Percentiles rank a stretch among this genome's conserved stretches.
phyloP scores from a whole-genome alignment of 2,888 invertebrate species.

The Acleris literana region DNA sequence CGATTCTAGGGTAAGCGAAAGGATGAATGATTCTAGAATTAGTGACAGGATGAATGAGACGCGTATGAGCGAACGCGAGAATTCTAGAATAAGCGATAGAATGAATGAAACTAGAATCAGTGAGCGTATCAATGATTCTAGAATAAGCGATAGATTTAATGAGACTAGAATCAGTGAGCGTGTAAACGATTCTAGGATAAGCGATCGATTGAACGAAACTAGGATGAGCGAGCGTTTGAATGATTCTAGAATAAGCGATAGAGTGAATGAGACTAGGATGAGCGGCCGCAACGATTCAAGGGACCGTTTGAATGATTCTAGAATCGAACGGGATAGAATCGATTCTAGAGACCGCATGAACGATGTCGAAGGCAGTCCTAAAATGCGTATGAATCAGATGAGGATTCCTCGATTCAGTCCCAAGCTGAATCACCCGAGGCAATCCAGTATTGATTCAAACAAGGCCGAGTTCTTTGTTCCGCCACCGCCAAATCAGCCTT shows the following conservation, averaged over 20 bases:
- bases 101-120: slow-evolving; percentile 32
- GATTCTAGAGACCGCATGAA: slow-evolving; percentile 50
- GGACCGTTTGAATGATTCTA: slow-evolving; percentile 54
- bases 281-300: slow-evolving; percentile 49
- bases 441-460: slow-evolving; percentile 57
- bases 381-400: slow-evolving; percentile 66
- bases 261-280: slow-evolving; percentile 55
- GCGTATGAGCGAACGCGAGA: slow-evolving; percentile 40
- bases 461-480: slow-evolving; percentile 66
- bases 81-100: slow-evolving; percentile 32
- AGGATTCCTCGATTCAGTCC: slow-evolving; percentile 62
- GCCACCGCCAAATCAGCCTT: slow-evolving; percentile 58
- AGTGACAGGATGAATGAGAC: slow-evolving; percentile 41
- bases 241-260: slow-evolving; percentile 44
- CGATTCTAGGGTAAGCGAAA: slow-evolving; percentile 39
- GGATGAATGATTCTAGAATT: slow-evolving; percentile 36
- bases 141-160: slow-evolving; percentile 48
- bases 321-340: slow-evolving; percentile 41
- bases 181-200: slow-evolving; percentile 47
- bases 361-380: slow-evolving; percentile 68
- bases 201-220: slow-evolving; percentile 38
- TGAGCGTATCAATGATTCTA: slow-evolving; percentile 51
- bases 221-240: slow-evolving; percentile 43
- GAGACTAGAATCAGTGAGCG: slow-evolving; percentile 45
- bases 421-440: slow-evolving; percentile 53